Percentiles rank a stretch among this genome's conserved stretches.
Conservation (phyloP, 2,888 invertebrate species). For the Andrena praecox region DNA sequence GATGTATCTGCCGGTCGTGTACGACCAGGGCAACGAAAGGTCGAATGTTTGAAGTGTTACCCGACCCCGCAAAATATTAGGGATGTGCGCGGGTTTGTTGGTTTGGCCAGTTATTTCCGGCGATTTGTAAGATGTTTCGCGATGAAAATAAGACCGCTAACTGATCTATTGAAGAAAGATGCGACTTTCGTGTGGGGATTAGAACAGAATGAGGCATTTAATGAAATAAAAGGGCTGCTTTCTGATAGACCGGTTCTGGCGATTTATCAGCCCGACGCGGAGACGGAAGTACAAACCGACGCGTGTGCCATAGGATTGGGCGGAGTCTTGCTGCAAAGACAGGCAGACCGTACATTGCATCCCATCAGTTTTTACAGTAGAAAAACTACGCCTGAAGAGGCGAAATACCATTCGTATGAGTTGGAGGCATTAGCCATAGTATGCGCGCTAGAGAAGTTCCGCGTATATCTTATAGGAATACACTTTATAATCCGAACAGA, state of each 20-base stretch:
- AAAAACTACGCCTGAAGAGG: not conserved
- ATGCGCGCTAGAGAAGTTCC: conserved; percentile 48
- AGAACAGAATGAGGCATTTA: not conserved
- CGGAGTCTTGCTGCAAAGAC: not conserved
- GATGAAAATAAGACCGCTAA: not conserved
- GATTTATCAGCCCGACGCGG: not conserved
- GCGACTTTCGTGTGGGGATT: not conserved
- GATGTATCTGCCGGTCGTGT: not conserved
- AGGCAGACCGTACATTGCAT: too few relatives aligned
- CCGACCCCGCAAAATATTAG: not conserved
- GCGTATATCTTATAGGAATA: conserved; percentile 54
- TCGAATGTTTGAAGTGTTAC: not conserved
- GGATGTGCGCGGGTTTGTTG: not conserved
- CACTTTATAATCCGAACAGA: conserved; percentile 47
- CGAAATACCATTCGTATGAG: conserved; percentile 21
- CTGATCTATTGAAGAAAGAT: not conserved
- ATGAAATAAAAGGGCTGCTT: not conserved
- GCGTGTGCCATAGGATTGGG: not conserved
- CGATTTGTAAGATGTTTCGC: not conserved
- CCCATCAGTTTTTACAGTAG: conserved; percentile 11
- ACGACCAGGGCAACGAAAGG: not conserved
- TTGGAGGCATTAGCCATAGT: conserved; percentile 51
- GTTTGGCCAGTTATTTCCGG: not conserved
- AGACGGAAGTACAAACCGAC: not conserved
- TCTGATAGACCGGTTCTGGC: not conserved